phyloP scores from a whole-genome alignment of 1,140 invertebrate species.

The Drosophila biarmipes region DNA sequence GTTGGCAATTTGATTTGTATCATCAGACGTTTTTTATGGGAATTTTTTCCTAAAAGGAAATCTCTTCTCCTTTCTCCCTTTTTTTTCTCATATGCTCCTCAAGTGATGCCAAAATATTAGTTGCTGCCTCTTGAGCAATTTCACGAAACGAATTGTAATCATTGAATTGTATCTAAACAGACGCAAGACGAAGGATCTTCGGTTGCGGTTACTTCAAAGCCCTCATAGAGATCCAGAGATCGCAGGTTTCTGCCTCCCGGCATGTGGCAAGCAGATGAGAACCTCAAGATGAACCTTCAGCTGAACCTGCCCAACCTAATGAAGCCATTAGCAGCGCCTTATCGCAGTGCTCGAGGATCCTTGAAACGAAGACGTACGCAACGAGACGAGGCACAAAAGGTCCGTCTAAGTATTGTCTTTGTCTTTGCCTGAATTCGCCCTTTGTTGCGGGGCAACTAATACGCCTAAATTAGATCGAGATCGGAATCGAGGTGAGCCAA shows the following conservation, averaged over 20 bases:
- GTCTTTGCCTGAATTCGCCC: conserved; percentile 23
- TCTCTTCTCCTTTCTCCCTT: conserved; percentile 25
- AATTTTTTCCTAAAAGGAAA: conserved; percentile 30
- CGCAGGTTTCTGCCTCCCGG: conserved; percentile 53
- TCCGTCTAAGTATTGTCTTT: conserved; percentile 41
- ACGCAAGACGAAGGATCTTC: conserved; percentile 37
- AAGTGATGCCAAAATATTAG: conserved; percentile 60
- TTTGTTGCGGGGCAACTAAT: conserved; percentile 74
- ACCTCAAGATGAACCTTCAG: conserved; percentile 39
- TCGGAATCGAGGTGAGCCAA: conserved; percentile 54
- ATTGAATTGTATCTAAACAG: conserved; percentile 63
- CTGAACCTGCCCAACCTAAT: conserved; percentile 61
- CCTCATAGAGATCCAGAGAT: conserved; percentile 51
- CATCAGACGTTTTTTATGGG: conserved; percentile 35
- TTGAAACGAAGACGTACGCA: conserved; percentile 20
- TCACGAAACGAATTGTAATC: conserved; percentile 66
- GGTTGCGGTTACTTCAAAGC: conserved; percentile 64
- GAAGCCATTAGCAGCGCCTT: conserved; percentile 80
- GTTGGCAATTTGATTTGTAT: conserved; percentile 54
- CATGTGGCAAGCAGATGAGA: conserved; percentile 74
- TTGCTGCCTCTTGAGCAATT: conserved; percentile 48
- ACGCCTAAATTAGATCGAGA: conserved; percentile 80
- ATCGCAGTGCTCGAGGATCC: conserved; percentile 58
- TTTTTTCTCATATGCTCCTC: conserved; percentile 23
- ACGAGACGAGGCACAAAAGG: conserved; percentile 29